A percentile compares a stretch with the other conserved stretches of the same genome.
Evolutionary conservation across 1,140 invertebrate genomes (phyloP).

Genomic region (Tachypleus tridentatus): DNA sequence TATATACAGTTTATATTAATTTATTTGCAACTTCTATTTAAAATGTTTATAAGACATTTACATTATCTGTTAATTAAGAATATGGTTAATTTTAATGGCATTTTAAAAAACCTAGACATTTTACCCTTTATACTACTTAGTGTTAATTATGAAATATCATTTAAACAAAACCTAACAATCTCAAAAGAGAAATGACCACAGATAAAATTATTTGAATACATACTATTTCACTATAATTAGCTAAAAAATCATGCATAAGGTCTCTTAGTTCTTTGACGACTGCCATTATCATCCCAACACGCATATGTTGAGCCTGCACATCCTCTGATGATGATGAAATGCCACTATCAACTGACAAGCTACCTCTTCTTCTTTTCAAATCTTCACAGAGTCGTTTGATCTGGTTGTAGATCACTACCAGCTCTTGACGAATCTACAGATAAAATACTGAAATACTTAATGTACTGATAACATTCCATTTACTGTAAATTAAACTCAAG

Average conservation of each 20-base stretch:
- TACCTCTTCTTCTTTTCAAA: constrained; percentile 28
- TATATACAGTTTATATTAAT: too few relatives aligned
- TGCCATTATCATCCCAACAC: constrained; percentile 36
- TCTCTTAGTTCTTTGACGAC: constrained; percentile 35
- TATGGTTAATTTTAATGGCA: too few relatives aligned
- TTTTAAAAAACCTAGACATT: too few relatives aligned
- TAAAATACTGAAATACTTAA: too few relatives aligned
- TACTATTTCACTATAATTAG: constrained; percentile 15
- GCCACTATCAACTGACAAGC: constrained; percentile 20
- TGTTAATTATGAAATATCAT: too few relatives aligned
- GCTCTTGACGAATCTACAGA: constrained; percentile 35
- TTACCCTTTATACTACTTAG: too few relatives aligned
- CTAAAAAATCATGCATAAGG: constrained; percentile 28
- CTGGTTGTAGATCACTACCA: constrained; percentile 37
- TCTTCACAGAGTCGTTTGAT: constrained; percentile 36
- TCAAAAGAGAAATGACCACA: not conserved
- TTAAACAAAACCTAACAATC: too few relatives aligned
- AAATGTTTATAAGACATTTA: too few relatives aligned
- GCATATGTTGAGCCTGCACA: constrained; percentile 16
- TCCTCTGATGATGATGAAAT: constrained; percentile 20
- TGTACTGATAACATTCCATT: too few relatives aligned
- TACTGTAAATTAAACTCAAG: too few relatives aligned
- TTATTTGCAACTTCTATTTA: too few relatives aligned
- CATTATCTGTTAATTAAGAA: too few relatives aligned
- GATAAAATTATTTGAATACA: not conserved